Evolutionary conservation across 2,113 vertebrate species (phyloP).

Genomic region (Sander vitreus): DNA sequence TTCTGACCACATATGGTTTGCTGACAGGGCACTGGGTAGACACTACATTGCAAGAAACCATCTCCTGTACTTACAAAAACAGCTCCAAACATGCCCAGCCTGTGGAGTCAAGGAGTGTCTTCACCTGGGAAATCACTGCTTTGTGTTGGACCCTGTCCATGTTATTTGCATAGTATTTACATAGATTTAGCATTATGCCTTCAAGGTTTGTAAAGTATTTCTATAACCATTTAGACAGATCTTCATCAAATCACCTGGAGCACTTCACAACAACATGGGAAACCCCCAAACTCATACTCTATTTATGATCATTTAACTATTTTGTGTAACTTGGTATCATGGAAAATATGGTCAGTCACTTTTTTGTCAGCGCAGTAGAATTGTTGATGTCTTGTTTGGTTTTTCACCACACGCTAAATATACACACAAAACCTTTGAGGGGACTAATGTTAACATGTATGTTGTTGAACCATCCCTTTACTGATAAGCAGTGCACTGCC

Average conservation of each 20-base stretch:
- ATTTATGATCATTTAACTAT: background rate
- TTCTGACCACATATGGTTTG: background rate
- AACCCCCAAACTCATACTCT: background rate
- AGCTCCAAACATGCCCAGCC: background rate
- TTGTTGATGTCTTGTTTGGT: background rate
- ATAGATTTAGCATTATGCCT: conserved; percentile 66
- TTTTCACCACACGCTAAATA: background rate
- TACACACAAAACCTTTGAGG: background rate
- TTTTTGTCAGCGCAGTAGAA: background rate
- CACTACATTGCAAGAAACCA: background rate
- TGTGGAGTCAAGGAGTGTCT: conserved; percentile 17
- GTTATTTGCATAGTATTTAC: conserved; percentile 80
- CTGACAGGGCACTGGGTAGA: background rate
- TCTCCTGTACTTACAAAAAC: background rate
- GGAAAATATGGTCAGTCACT: background rate
- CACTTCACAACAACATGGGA: background rate
- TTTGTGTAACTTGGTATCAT: background rate
- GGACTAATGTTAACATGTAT: background rate
- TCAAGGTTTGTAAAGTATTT: conserved; percentile 9
- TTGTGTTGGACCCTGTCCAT: background rate
- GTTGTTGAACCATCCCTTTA: background rate
- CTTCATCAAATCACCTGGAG: background rate
- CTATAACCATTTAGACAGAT: background rate
- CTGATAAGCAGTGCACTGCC: background rate
- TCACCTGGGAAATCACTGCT: conserved; percentile 44